These are phyloP conservation scores for Ivindomyrus marchei DNA, from an alignment of 2,113 vertebrate species.

Conservation along the genomic window DNA sequence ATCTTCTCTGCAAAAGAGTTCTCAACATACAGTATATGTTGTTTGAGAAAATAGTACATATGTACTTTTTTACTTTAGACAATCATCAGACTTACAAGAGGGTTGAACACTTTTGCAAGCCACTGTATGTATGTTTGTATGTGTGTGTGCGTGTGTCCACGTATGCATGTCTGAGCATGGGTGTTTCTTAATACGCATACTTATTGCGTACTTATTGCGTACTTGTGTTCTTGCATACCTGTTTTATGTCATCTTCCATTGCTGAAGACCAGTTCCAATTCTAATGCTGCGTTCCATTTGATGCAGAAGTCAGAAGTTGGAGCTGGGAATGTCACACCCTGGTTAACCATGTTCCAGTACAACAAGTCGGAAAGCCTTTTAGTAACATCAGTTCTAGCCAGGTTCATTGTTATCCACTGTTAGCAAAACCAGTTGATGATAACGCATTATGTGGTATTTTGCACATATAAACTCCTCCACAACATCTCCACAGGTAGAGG, in stretches of 20 bases:
- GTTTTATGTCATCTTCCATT: background rate
- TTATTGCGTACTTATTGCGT: background rate
- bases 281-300: background rate
- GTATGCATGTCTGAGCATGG: background rate
- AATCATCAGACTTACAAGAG: background rate
- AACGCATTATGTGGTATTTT: background rate
- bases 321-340: background rate
- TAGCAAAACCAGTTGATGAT: background rate
- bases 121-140: background rate
- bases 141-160: background rate
- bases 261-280: background rate
- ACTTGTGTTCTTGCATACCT: background rate
- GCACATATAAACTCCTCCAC: background rate
- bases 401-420: background rate
- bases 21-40: background rate
- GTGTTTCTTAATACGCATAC: background rate
- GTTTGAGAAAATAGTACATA: background rate
- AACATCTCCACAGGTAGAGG: background rate
- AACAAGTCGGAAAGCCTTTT: background rate
- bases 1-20: background rate
- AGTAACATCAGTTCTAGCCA: background rate
- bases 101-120: background rate
- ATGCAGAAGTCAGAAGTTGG: background rate
- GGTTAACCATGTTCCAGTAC: background rate
- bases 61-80: background rate